Conservation (phyloP, 2,888 invertebrate species). For the Eledona agricola region DNA sequence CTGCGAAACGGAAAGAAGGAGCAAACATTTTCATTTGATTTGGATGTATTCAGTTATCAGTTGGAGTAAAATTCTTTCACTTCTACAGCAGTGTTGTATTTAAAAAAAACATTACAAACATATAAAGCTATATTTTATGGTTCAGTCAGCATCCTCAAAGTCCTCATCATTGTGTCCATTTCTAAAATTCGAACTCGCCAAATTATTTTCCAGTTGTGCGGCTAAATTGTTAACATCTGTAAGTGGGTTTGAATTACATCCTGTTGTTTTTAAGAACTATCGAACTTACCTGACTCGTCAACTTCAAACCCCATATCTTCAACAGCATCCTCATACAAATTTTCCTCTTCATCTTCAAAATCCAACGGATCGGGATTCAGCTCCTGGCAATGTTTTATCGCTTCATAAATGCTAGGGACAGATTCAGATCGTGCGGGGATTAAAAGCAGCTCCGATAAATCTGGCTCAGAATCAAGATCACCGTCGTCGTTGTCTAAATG, state of each 20-base stretch:
- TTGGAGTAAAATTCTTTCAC: conserved; percentile 24
- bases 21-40: conserved; percentile 10
- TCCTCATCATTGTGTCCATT: conserved; percentile 62
- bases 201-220: conserved; percentile 60
- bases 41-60: conserved; percentile 14
- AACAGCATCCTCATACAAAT: conserved; percentile 58
- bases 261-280: neutral
- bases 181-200: conserved; percentile 50
- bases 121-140: conserved; percentile 8
- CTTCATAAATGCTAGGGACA: conserved; percentile 75
- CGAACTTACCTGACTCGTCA: too few species aligned
- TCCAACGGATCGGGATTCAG: conserved; percentile 82
- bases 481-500: conserved; percentile 52
- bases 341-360: conserved; percentile 64
- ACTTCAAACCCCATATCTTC: too few species aligned
- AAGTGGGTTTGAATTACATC: conserved; percentile 19
- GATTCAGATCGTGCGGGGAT: conserved; percentile 71
- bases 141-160: conserved; percentile 69
- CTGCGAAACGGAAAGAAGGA: conserved; percentile 9
- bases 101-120: conserved; percentile 20
- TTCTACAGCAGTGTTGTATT: conserved; percentile 11
- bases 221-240: conserved; percentile 52
- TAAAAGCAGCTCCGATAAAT: conserved; percentile 76
- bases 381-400: conserved; percentile 79
- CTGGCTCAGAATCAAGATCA: conserved; percentile 64